A percentile compares a stretch with the other conserved stretches of the same genome.
Evolutionary conservation across 2,797 vertebrate genomes (phyloP).

Genomic region (Catamblyrhynchus diadema): DNA sequence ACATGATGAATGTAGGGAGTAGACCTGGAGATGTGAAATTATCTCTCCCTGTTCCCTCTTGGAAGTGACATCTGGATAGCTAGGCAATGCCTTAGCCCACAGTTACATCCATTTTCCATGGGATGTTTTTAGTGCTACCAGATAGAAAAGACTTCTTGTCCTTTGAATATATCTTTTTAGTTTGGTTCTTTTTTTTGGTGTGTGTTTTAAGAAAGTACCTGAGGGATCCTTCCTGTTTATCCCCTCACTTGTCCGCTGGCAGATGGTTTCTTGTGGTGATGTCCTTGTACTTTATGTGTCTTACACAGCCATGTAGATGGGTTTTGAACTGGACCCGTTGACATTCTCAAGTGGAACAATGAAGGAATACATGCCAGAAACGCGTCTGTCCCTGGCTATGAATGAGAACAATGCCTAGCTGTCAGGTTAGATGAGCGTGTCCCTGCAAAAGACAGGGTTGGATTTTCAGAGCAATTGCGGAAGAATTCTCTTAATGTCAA

Average conservation of each 20-base stretch:
- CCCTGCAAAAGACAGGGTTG: background rate
- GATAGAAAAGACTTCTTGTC: background rate
- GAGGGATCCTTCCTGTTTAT: background rate
- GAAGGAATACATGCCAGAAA: background rate
- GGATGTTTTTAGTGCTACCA: background rate
- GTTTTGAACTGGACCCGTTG: background rate
- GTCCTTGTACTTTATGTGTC: background rate
- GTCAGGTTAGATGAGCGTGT: constrained; percentile 46
- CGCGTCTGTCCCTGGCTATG: background rate
- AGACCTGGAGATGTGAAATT: background rate
- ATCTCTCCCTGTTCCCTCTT: background rate
- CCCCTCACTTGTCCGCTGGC: background rate
- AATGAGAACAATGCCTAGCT: constrained; percentile 50
- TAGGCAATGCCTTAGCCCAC: background rate
- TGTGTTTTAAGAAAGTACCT: background rate
- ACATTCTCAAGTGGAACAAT: constrained; percentile 23
- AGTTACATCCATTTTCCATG: background rate
- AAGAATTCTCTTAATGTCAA: constrained; percentile 39
- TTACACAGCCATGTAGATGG: background rate
- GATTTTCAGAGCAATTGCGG: background rate
- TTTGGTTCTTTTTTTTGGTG: background rate
- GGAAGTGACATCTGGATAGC: background rate
- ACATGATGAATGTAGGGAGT: background rate
- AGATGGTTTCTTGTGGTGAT: background rate
- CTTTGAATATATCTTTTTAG: background rate